A percentile compares a stretch with the other conserved stretches of the same genome.
phyloP scores from a whole-genome alignment of 2,888 invertebrate species.

The Mermis nigrescens region DNA sequence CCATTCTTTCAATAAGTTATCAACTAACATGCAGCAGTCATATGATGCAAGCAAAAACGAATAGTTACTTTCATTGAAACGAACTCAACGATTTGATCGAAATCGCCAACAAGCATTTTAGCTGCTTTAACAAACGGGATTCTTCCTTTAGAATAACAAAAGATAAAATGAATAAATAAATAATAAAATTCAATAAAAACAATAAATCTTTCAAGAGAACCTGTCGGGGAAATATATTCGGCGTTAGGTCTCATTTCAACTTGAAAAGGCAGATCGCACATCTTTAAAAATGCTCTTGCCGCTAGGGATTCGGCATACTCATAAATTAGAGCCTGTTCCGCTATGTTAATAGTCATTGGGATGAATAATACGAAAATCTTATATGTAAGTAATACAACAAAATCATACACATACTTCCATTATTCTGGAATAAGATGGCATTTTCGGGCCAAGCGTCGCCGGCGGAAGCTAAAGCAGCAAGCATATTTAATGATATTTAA shows the following conservation, averaged over 20 bases:
- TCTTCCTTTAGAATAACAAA: conserved; percentile 42
- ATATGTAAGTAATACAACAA: not conserved
- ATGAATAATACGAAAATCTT: not conserved
- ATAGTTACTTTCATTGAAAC: conserved; percentile 59
- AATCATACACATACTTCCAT: not conserved
- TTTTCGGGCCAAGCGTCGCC: not conserved
- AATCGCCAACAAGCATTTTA: conserved; percentile 64
- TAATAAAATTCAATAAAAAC: conserved; percentile 7
- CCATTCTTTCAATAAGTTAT: too few relatives aligned
- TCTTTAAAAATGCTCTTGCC: conserved; percentile 75
- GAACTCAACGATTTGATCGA: conserved; percentile 74
- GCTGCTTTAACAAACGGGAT: conserved; percentile 82
- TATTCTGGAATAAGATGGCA: not conserved
- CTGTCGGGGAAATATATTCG: conserved; percentile 82
- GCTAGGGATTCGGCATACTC: conserved; percentile 83
- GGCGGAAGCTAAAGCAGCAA: not conserved
- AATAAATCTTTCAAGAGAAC: conserved; percentile 24
- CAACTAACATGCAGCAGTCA: too few relatives aligned
- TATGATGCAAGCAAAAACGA: too few relatives aligned
- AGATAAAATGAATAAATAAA: not conserved
- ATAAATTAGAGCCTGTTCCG: conserved; percentile 74
- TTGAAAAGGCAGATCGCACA: conserved; percentile 64
- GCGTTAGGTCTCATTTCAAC: conserved; percentile 71
- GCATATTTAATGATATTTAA: too few relatives aligned
- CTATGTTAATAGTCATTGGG: conserved; percentile 33